Percentiles rank a stretch among this genome's conserved stretches.
These are phyloP conservation scores for Sphaeramia orbicularis DNA, from an alignment of 2,797 vertebrate species.

Conservation along the genomic window DNA sequence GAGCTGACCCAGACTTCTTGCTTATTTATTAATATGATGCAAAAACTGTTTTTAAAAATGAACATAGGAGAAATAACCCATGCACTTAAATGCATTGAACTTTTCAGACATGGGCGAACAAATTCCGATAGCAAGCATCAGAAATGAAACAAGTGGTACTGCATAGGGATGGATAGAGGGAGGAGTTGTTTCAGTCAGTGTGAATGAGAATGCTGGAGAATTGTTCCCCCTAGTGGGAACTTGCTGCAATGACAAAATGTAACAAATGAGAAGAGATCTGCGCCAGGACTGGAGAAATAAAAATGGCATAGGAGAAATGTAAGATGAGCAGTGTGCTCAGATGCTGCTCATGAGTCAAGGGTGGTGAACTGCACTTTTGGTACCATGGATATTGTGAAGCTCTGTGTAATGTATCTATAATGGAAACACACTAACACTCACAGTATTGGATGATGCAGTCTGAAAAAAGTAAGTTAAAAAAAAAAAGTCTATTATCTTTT, in stretches of 20 bases:
- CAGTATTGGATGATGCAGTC: conserved; percentile 85
- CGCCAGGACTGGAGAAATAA: conserved; percentile 15
- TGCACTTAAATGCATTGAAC: conserved; percentile 81
- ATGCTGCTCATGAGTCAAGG: conserved; percentile 77
- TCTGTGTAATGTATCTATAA: conserved; percentile 82
- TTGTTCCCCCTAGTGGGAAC: conserved; percentile 69
- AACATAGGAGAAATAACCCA: conserved; percentile 81
- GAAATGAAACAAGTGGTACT: conserved; percentile 77
- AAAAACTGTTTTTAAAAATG: conserved; percentile 54
- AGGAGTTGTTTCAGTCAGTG: conserved; percentile 50
- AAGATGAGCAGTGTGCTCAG: conserved; percentile 75
- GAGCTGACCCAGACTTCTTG: conserved; percentile 68
- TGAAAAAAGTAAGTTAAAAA: conserved; percentile 68
- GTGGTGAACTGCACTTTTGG: conserved; percentile 87
- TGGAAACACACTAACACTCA: conserved; percentile 84
- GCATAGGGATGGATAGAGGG: conserved; percentile 36
- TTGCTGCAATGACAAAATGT: conserved; percentile 68
- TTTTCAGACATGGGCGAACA: conserved; percentile 65
- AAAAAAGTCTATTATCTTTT: conserved; percentile 77
- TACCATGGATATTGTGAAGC: conserved; percentile 84
- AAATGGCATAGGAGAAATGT: conserved; percentile 50
- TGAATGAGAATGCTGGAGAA: conserved; percentile 66
- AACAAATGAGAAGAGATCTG: conserved; percentile 55
- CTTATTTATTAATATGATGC: conserved; percentile 77
- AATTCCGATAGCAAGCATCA: conserved; percentile 65